Evolutionary conservation across 2,888 invertebrate species (phyloP), one percentile per base, ranked within the genome.

Genomic region (Tinea pellionella): DNA sequence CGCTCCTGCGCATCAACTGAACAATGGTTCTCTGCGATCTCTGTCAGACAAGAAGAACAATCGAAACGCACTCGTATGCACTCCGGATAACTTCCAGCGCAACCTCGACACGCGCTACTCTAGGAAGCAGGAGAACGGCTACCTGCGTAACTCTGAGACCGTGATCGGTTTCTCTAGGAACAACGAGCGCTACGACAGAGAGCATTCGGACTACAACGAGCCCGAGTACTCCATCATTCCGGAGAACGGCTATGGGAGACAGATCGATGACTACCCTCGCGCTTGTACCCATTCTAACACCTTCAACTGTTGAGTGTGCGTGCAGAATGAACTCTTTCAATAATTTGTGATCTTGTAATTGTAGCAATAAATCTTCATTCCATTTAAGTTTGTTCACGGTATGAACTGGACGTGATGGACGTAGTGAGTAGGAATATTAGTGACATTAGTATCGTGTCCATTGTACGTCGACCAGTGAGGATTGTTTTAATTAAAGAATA

Each of bases 331-430:
- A 75, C 77, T 74, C 69, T 76, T 69, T 75, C 71, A 73, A 78
- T 74, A 72, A 67, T 80, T 83, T 84, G 88, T 88, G 87, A 87
- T 87, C 84, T 87, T 88, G 83, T 77, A 85, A 87, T 84, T 78
- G 77, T 88, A 88, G 88, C 87, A 88, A 88, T 88, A 88, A 88
- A 80, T 77, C 84, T 88, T 85, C 88, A 86, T 88, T 88, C 87
- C 86, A 82, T 80, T 82, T 24, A 24, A 24, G 24, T 62, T 59
- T 60, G 32, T 60, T 53, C n/a, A 12, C 18, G 18, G 19, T 29
- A 8, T 53, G 53, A 9, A 18, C 47, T 6, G 2, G 16, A 8
- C 32, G 57, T 7, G 32, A 32, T 30, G 57, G 57, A 83, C 77
- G 79, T 83, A 84, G 84, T 78, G 85, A 78, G 77, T 84, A 82